A percentile compares a stretch with the other conserved stretches of the same genome.
These are phyloP conservation scores for Melanerpes aurifrons DNA, from an alignment of 2,113 vertebrate genomes.

Conservation along the genomic window DNA sequence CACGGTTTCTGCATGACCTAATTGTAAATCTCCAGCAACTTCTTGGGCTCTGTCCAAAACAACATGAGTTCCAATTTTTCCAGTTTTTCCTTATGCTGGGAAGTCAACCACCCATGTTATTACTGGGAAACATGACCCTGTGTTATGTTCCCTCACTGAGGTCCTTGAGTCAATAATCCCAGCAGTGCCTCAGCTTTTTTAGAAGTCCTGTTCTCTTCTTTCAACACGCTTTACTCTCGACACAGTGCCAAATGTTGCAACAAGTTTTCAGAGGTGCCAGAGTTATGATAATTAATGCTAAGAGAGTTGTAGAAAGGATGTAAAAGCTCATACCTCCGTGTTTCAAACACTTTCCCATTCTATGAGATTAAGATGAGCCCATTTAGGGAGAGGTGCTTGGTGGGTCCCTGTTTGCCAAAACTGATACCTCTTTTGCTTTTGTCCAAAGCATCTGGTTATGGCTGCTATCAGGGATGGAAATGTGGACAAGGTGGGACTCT, in stretches of 20 bases:
- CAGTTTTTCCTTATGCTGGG: constrained; percentile 55
- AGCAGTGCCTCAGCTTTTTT: constrained; percentile 57
- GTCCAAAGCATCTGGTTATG: constrained; percentile 22
- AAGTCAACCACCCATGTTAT: constrained; percentile 63
- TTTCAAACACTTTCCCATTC: constrained; percentile 43
- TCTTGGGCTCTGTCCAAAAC: constrained; percentile 50
- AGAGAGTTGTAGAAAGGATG: constrained; percentile 50
- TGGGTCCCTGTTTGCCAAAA: neutral
- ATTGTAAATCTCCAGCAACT: constrained; percentile 66
- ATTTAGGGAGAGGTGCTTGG: neutral
- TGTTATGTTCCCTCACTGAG: constrained; percentile 53
- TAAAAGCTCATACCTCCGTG: constrained; percentile 50
- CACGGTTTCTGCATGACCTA: constrained; percentile 44
- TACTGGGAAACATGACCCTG: constrained; percentile 53
- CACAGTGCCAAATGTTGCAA: constrained; percentile 48
- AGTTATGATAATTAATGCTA: constrained; percentile 58
- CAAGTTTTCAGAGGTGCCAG: constrained; percentile 57
- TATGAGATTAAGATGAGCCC: constrained; percentile 8
- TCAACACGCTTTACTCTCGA: constrained; percentile 33
- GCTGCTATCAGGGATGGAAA: constrained; percentile 28
- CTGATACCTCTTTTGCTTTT: neutral
- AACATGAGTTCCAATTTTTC: constrained; percentile 58
- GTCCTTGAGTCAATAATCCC: constrained; percentile 66
- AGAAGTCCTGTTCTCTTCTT: constrained; percentile 50
- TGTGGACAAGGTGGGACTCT: neutral